Percentiles rank a stretch among this genome's conserved stretches.
phyloP scores from a whole-genome alignment of 2,888 invertebrate genomes.

The Capitulum mitella region DNA sequence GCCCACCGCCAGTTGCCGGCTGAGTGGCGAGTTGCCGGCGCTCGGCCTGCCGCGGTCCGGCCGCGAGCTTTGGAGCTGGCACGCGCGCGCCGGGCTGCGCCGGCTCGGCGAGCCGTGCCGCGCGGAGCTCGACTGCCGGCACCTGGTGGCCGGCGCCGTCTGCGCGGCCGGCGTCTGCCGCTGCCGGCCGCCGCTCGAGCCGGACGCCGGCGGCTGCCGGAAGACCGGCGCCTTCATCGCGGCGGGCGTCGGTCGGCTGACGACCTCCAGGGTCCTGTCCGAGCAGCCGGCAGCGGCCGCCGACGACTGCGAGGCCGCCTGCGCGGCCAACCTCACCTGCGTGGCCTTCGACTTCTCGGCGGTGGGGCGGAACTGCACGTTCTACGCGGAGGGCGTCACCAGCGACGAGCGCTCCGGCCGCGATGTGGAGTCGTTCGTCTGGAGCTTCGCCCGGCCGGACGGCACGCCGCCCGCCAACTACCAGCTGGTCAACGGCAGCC shows the following conservation, averaged over 20 bases:
- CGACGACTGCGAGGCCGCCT: not conserved
- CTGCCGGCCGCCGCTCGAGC: not conserved
- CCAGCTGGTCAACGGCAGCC: not conserved
- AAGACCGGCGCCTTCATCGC: not conserved
- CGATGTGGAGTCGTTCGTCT: not conserved
- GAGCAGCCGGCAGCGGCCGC: not conserved
- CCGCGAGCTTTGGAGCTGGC: not conserved
- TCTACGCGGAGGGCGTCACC: slow-evolving; percentile 2
- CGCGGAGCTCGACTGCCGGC: not conserved
- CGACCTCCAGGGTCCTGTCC: no score
- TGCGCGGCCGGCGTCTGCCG: not conserved
- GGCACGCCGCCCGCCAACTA: not conserved
- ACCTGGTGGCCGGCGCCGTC: not conserved
- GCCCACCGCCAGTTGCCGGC: not conserved
- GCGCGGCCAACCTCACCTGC: not conserved
- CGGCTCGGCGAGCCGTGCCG: not conserved
- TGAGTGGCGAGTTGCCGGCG: not conserved
- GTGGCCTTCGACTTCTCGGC: not conserved
- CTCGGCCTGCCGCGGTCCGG: not conserved
- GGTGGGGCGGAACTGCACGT: not conserved
- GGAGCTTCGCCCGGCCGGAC: not conserved
- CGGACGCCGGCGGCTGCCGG: not conserved
- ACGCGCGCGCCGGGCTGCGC: not conserved
- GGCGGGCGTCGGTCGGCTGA: not conserved
- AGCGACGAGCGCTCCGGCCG: not conserved